Evolutionary conservation across 2,888 invertebrate genomes (phyloP).

Genomic region (Iselma pallidipennis): DNA sequence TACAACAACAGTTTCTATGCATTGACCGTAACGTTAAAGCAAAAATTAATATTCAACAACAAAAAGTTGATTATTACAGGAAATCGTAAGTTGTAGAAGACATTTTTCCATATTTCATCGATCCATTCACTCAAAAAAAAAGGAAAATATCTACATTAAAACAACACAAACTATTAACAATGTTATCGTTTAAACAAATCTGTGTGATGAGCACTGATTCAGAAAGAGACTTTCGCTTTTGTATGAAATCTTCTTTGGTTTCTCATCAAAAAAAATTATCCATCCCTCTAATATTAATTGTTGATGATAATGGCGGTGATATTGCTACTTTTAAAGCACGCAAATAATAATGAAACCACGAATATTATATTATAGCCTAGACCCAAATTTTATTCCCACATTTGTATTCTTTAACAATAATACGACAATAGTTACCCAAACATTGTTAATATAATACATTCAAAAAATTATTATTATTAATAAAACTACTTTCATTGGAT

Average conservation of each 20-base stretch:
- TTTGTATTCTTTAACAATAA: conserved; percentile 6
- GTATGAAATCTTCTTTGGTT: conserved; percentile 4
- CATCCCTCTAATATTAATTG: neutral
- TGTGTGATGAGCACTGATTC: conserved; percentile 33
- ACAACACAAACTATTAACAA: conserved; percentile 21
- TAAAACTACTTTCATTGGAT: no score
- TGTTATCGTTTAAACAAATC: conserved; percentile 31
- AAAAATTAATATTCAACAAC: conserved; percentile 5
- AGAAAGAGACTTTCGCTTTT: conserved; percentile 34
- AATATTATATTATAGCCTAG: conserved; percentile 21
- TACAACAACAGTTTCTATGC: conserved; percentile 16
- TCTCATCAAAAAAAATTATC: conserved; percentile 9
- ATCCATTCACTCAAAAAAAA: conserved; percentile 13
- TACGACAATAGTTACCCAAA: no score
- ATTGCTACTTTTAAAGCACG: neutral
- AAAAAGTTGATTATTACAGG: conserved; percentile 13
- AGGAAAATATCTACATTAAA: conserved; percentile 9
- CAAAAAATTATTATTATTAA: neutral
- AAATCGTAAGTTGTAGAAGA: conserved; percentile 5
- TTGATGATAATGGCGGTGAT: neutral
- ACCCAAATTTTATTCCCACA: conserved; percentile 23
- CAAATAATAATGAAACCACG: neutral
- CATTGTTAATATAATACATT: neutral
- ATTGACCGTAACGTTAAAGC: conserved; percentile 14
- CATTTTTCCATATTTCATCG: conserved; percentile 24